Evolutionary conservation across 2,888 invertebrate species (phyloP), one percentile per base, ranked within the genome.

Genomic region (Dynastes grantii): DNA sequence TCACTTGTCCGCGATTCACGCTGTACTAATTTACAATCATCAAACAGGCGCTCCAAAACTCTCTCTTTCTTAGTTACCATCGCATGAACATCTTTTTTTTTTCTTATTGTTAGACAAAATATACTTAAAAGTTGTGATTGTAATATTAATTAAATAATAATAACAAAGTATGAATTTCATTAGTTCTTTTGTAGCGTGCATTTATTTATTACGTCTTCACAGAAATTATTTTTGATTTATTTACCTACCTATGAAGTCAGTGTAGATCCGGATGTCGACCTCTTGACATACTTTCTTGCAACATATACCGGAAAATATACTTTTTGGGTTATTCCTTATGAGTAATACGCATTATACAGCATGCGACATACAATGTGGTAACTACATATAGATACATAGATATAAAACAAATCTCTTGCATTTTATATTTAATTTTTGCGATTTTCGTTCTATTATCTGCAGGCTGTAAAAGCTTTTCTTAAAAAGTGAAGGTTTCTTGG

Each of bases 211-310:
- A n/a, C 3, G 0, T n/a, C 1, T 53, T 16, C 3, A 11, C 11
- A 45, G 1, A 45, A 45, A 53, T 53, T 53, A n/a, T 53, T 53
- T n/a, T 16, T n/a, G 5, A 53, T 4, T 53, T 16, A 16, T 2
- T 53, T 53, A n/a, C 2, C 13, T 51, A 22, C 9, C 45, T 67
- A 67, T 27, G 45, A 37, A 49, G 27, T 16, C 22, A 49, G 22
- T 8, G 16, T 32, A 79, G 76, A 76, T 79, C 78, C 78, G 78
- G 76, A 70, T 76, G 63, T 61, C 76, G 78, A 79, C 78, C 78
- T 76, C 76, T 70, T 79, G 76, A 63, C 78, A 79, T 27, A 79
- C 70, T 70, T 79, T 76, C 67, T 45, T 71, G 29, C 51, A 53
- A 65, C 61, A 16, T 58, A 53, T 27, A 64, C 64, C 63, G 73